These are phyloP conservation scores for Progne subis DNA, from an alignment of 2,113 vertebrate genomes.

Conservation along the genomic window DNA sequence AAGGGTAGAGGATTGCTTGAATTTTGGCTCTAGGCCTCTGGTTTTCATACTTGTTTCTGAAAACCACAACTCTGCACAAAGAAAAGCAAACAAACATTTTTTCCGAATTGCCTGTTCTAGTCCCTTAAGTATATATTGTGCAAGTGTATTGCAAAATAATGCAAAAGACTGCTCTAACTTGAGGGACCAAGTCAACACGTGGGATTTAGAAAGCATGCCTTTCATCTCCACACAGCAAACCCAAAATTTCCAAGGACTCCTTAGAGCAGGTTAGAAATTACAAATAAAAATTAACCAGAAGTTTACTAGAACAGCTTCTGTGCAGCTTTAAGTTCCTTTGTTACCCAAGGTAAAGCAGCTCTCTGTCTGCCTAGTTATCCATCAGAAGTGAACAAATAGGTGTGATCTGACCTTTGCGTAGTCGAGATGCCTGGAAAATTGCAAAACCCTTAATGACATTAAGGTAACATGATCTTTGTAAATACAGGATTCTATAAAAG, in stretches of 20 bases:
- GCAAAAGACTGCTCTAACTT: not conserved
- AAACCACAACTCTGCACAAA: not conserved
- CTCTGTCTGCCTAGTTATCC: not conserved
- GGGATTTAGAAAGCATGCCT: not conserved
- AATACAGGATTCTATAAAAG: not conserved
- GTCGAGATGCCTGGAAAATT: not conserved
- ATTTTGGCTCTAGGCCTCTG: not conserved
- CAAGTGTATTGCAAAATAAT: slow-evolving; percentile 13
- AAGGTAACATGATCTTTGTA: not conserved
- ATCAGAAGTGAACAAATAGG: not conserved
- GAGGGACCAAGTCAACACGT: not conserved
- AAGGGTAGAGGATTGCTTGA: not conserved
- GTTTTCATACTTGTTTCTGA: not conserved
- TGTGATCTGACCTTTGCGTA: not conserved
- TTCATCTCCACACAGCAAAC: not conserved
- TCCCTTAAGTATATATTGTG: not conserved
- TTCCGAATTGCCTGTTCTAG: slow-evolving; percentile 2
- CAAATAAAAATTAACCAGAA: not conserved
- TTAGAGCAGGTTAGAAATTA: not conserved
- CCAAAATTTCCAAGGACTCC: not conserved
- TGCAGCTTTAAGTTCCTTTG: not conserved
- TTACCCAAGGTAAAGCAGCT: not conserved
- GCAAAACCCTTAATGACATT: not conserved
- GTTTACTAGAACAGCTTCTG: not conserved
- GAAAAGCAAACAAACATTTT: not conserved